These are phyloP conservation scores for Harpalus rufipes DNA, from an alignment of 2,888 invertebrate species.

Conservation along the genomic window DNA sequence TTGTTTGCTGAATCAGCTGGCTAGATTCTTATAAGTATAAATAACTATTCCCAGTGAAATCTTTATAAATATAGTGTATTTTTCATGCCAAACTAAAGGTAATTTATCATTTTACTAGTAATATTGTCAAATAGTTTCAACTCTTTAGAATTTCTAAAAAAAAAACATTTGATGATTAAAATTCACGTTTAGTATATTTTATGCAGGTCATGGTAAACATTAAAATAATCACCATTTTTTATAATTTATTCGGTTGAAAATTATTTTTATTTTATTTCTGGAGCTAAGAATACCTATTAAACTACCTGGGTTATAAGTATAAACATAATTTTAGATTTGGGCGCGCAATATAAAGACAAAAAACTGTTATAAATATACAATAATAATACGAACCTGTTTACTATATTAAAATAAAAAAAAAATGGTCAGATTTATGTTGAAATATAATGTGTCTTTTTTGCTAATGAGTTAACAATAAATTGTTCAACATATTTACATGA, in stretches of 20 bases:
- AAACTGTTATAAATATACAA: background rate
- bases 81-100: background rate
- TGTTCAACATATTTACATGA: too few species aligned
- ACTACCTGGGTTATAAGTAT: background rate
- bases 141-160: too few species aligned
- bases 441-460: too few species aligned
- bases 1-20: constrained; percentile 6
- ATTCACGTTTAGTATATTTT: background rate
- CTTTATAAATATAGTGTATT: background rate
- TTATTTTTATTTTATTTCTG: background rate
- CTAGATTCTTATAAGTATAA: background rate
- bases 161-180: background rate
- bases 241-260: too few species aligned
- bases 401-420: too few species aligned
- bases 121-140: background rate
- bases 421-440: too few species aligned
- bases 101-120: background rate
- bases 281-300: background rate
- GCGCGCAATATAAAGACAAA: background rate
- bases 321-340: background rate
- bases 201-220: constrained; percentile 18
- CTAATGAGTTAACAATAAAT: too few species aligned
- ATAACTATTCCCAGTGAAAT: background rate
- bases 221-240: background rate
- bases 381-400: too few species aligned